These are phyloP conservation scores for Heliconius himera DNA, from an alignment of 1,140 invertebrate genomes.

Conservation along the genomic window DNA sequence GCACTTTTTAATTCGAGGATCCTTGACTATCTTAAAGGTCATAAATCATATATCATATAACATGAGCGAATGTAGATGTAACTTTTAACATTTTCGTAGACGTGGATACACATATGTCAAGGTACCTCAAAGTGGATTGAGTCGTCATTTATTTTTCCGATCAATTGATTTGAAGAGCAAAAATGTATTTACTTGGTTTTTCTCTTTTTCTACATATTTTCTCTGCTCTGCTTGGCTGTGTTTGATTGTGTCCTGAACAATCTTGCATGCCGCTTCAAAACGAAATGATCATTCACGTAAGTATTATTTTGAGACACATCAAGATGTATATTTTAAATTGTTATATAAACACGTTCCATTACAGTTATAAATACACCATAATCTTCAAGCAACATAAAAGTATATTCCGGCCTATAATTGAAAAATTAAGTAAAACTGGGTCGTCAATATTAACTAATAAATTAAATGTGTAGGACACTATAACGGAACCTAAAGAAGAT, in stretches of 20 bases:
- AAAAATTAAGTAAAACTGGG: slow-evolving; percentile 37
- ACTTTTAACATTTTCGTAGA: slow-evolving; percentile 3
- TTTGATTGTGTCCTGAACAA: slow-evolving; percentile 87
- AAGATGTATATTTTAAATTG: slow-evolving; percentile 61
- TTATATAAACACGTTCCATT: slow-evolving; percentile 52
- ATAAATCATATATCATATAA: not conserved
- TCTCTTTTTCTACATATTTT: slow-evolving; percentile 87
- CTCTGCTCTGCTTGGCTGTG: slow-evolving; percentile 89
- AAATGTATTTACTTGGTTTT: slow-evolving; percentile 84
- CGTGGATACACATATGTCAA: slow-evolving; percentile 51
- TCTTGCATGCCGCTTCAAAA: slow-evolving; percentile 88
- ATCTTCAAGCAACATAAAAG: slow-evolving; percentile 30
- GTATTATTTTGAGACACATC: slow-evolving; percentile 84
- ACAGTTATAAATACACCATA: slow-evolving; percentile 46
- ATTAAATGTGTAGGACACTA: slow-evolving; percentile 42
- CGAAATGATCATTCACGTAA: slow-evolving; percentile 91
- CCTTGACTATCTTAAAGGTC: slow-evolving; percentile 56
- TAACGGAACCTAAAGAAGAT: slow-evolving; percentile 21
- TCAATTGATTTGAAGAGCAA: slow-evolving; percentile 79
- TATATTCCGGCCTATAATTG: slow-evolving; percentile 35
- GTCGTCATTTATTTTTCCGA: slow-evolving; percentile 77
- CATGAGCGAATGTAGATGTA: not conserved
- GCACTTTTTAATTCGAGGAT: slow-evolving; percentile 74
- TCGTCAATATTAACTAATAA: slow-evolving; percentile 35
- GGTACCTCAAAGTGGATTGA: slow-evolving; percentile 73